Base-by-base conservation (phyloP, 2,797 vertebrate species). In the Hippopotamyrus pictus region DNA sequence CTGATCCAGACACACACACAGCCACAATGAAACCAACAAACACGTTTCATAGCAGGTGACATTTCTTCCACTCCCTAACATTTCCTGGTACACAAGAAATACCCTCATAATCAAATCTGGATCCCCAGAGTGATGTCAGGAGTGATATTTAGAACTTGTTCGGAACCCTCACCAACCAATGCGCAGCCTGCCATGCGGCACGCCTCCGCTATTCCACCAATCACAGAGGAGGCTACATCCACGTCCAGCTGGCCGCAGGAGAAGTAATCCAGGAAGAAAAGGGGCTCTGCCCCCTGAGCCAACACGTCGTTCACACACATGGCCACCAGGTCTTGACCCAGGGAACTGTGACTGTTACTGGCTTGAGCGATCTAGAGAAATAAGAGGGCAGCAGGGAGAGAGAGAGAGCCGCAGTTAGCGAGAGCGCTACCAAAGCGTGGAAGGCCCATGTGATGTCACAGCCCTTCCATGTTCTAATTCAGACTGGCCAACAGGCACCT, bases 211-310 rank as follows among this genome's bases (percentile, higher is more conserved):
- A 99, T 93, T n/a, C 98, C 97, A 0, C 95, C 94, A 0, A 99
- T 94, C 89, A 99, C 96, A 0, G 95, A 85, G 48, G 96, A 94
- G 0, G 98, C 95, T 3, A 96, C 95, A 0, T 89, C 90, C 46
- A 98, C 95, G 0, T 99, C 97, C 50, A 99, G 95, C 41, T 92
- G 94, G 19, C 99, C 98, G n/a, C 99, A 99, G 92, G 98, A 97
- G 93, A 99, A 99, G 91, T 99, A 99, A 92, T 99, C 98, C 0
- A 99, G 96, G 95, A 99, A 99, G 95, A 99, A 98, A 85, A 99
- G 97, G 0, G 99, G 98, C 93, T 99, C 98, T 0, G 99, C 99
- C 0, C 98, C 99, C 90, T 99, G 98, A n/a, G 98, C 98, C 92
- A 99, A 92, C 89, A 99, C 96, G 1, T 98, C 98, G 11, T 99